Conservation (phyloP, 2,797 vertebrate genomes). For the Lophotriccus pileatus region DNA sequence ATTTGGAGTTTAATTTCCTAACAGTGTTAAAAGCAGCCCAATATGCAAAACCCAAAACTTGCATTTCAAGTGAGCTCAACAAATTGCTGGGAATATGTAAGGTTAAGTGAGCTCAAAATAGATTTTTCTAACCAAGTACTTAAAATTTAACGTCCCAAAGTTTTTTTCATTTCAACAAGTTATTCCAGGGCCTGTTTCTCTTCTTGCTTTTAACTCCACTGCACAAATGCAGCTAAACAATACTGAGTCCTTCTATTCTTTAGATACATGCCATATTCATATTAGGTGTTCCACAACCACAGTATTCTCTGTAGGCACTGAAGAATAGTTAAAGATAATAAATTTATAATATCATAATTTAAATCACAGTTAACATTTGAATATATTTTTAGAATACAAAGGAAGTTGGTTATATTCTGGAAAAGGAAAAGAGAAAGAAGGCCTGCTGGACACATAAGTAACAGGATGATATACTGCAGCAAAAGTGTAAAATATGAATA, state of each 20-base stretch:
- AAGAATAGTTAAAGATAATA: not conserved
- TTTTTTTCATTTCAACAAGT: not conserved
- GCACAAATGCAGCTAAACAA: not conserved
- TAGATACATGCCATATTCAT: not conserved
- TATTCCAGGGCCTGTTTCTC: not conserved
- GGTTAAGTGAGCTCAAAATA: not conserved
- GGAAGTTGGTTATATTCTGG: not conserved
- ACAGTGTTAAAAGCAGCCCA: not conserved
- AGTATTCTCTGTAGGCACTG: not conserved
- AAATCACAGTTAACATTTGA: not conserved
- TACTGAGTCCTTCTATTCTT: not conserved
- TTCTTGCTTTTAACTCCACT: not conserved
- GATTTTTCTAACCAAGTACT: not conserved
- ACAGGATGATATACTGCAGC: not conserved
- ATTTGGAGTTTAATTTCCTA: not conserved
- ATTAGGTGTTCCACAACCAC: not conserved
- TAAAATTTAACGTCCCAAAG: not conserved
- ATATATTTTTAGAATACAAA: not conserved
- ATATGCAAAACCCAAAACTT: not conserved
- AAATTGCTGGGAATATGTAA: not conserved
- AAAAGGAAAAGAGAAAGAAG: not conserved
- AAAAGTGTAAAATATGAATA: not conserved
- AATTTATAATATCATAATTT: not conserved
- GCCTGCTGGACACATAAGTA: not conserved
- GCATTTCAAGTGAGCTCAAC: not conserved